phyloP scores from a whole-genome alignment of 2,797 vertebrate genomes.

The Crocodylus rhombifer region DNA sequence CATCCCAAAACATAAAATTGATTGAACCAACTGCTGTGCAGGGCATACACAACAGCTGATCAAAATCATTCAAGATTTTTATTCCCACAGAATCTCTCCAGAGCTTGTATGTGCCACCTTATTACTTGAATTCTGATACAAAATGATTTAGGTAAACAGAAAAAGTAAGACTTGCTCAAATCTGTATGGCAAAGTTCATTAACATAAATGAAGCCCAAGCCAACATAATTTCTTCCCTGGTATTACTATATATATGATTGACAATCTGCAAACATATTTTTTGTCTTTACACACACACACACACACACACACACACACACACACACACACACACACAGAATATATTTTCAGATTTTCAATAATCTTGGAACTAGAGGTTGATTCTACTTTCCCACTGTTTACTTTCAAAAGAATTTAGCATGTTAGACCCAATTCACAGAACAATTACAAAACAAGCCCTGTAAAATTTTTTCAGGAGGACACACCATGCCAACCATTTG shows the following conservation, averaged over 20 bases:
- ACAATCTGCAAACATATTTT: no score
- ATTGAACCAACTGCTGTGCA: constrained; percentile 83
- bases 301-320: no score
- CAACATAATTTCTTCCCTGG: constrained; percentile 8
- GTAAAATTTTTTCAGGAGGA: background rate
- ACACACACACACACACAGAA: no score
- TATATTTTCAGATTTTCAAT: background rate
- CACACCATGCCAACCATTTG: background rate
- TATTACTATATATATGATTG: background rate
- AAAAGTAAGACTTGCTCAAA: constrained; percentile 30
- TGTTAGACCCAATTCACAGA: background rate
- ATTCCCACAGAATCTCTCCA: constrained; percentile 75
- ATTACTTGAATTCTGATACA: constrained; percentile 45
- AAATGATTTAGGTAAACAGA: constrained; percentile 20
- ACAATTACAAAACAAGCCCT: background rate
- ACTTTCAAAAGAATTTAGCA: background rate
- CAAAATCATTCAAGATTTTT: constrained; percentile 80
- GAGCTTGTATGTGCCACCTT: constrained; percentile 54
- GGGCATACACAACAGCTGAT: constrained; percentile 80
- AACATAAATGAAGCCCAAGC: constrained; percentile 35
- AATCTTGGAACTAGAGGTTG: constrained; percentile 9
- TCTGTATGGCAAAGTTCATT: constrained; percentile 33
- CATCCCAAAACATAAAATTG: constrained; percentile 83
- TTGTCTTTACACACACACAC: no score
- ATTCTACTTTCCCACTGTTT: background rate